A percentile compares a stretch with the other conserved stretches of the same genome.
phyloP scores from a whole-genome alignment of 2,888 invertebrate genomes.

The Nebria brevicollis region DNA sequence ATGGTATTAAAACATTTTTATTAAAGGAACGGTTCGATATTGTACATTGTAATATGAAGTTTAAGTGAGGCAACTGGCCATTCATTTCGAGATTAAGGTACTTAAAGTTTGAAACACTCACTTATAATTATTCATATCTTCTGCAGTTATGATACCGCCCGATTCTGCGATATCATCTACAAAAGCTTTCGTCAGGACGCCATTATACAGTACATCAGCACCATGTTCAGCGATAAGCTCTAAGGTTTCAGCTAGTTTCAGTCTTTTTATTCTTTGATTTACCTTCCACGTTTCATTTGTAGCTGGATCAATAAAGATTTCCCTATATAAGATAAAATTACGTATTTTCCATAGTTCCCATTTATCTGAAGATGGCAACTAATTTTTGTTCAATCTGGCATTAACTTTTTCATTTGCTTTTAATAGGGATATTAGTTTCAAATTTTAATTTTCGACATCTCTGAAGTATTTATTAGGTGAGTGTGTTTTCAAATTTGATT shows the following conservation, averaged over 20 bases:
- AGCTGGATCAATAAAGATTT: conserved; percentile 59
- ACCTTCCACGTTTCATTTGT: conserved; percentile 60
- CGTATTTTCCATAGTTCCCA: background rate
- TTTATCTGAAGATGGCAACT: background rate
- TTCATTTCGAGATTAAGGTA: background rate
- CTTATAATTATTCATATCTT: conserved; percentile 81
- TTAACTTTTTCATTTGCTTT: too few relatives aligned
- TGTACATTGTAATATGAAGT: too few relatives aligned
- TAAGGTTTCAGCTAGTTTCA: conserved; percentile 67
- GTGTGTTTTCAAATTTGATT: too few relatives aligned
- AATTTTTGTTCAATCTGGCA: too few relatives aligned
- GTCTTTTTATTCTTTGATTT: conserved; percentile 62
- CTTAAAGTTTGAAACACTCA: conserved; percentile 57
- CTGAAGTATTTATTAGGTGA: too few relatives aligned
- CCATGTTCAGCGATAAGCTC: conserved; percentile 66
- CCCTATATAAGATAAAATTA: conserved; percentile 50
- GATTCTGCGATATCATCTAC: conserved; percentile 60
- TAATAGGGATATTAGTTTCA: too few relatives aligned
- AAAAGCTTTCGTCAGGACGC: conserved; percentile 63
- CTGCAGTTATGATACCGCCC: conserved; percentile 80
- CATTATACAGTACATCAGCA: conserved; percentile 68
- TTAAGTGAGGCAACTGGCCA: too few relatives aligned
- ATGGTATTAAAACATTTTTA: too few relatives aligned
- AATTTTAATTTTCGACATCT: too few relatives aligned
- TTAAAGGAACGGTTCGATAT: too few relatives aligned